Evolutionary conservation across 2,888 invertebrate species (phyloP), one percentile per base, ranked within the genome.

Genomic region (Argyresthia albistria): DNA sequence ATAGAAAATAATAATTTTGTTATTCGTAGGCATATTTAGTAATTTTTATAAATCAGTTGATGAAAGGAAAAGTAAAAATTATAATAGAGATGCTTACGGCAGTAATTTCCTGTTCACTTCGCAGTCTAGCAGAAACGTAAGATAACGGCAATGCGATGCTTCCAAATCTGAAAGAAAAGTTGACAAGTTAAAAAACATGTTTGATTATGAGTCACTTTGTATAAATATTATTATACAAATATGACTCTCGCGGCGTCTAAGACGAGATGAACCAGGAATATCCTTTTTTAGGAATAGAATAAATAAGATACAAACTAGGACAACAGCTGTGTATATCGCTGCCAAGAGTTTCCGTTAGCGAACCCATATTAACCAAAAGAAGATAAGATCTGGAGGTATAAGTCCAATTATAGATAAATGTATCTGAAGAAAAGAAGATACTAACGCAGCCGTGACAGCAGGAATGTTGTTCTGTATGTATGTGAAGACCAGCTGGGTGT

Each of bases 401-500:
- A n/a, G n/a, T n/a, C n/a, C n/a, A n/a, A n/a, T n/a, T n/a, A n/a
- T n/a, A n/a, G n/a, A n/a, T n/a, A n/a, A n/a, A n/a, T n/a, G n/a
- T n/a, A n/a, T n/a, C n/a, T n/a, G n/a, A n/a, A n/a, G 6, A 25
- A 25, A 25, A 4, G 6, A 25, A 14, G 15, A 48, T 54, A 78
- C 86, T 77, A 69, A 88, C 87, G 77, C 81, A 1, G 8, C 36
- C 4, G 53, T 60, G 10, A 83, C 69, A 3, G 37, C 42, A 0
- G 36, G n/a, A 0, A 75, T 53, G 50, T 84, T 78, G 1, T 61
- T 58, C 46, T 71, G 71, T 1, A 92, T 80, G 63, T 88, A 90
- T 0, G 76, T 57, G 56, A 90, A 88, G 0, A 89, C 90, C 0
- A 88, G 72, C 35, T 84, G 74, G 0, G 91, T 87, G 57, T 91